These are phyloP conservation scores for Chionodraco myersi DNA, from an alignment of 2,113 vertebrate genomes.

Conservation along the genomic window DNA sequence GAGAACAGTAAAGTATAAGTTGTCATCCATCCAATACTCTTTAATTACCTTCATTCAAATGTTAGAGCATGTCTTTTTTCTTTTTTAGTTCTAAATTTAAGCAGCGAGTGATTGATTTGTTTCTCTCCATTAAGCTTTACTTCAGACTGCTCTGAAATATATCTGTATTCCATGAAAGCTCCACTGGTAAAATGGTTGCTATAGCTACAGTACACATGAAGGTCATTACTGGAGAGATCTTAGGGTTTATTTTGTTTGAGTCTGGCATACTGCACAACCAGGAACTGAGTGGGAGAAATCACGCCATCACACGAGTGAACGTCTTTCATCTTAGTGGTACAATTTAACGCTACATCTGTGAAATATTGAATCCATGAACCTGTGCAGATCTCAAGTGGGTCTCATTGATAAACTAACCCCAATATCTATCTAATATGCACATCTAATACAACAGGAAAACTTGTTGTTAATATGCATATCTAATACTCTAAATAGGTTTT, in stretches of 20 bases:
- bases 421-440: background rate
- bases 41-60: background rate
- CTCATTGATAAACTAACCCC: background rate
- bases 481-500: background rate
- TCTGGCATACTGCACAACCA: slow-evolving; percentile 8
- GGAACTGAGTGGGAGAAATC: slow-evolving; percentile 13
- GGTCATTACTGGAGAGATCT: slow-evolving; percentile 56
- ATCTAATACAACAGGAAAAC: no score
- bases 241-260: slow-evolving; percentile 32
- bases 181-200: slow-evolving; percentile 56
- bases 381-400: background rate
- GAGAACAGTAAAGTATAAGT: background rate
- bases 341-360: background rate
- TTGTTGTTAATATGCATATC: no score
- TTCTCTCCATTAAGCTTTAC: slow-evolving; percentile 1
- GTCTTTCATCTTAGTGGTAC: background rate
- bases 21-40: background rate
- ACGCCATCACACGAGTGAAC: background rate
- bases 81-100: slow-evolving; percentile 18
- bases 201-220: slow-evolving; percentile 60
- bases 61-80: background rate
- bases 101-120: background rate
- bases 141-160: slow-evolving; percentile 8
- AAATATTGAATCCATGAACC: background rate
- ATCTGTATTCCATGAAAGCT: slow-evolving; percentile 49